Evolutionary conservation across 1,140 invertebrate species (phyloP).

Genomic region (Monochamus saltuarius): DNA sequence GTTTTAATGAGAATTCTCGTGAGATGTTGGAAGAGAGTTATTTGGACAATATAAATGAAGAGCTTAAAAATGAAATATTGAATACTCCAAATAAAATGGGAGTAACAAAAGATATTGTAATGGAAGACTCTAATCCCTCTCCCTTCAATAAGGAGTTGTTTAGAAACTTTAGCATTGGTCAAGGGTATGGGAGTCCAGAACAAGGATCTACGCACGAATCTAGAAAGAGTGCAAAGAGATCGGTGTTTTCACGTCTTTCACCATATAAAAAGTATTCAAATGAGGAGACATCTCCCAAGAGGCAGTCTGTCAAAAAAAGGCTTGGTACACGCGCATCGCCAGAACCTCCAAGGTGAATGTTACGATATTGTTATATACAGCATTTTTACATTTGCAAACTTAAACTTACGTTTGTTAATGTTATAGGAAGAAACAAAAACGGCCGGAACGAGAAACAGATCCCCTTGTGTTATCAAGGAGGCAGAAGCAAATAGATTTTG

Average conservation of each 20-base stretch:
- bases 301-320: conserved; percentile 15
- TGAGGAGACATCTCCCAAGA: conserved; percentile 1
- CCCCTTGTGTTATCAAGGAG: conserved; percentile 68
- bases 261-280: conserved; percentile 26
- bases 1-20: too few relatives aligned
- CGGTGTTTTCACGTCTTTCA: conserved; percentile 26
- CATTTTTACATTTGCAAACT: background rate
- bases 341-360: conserved; percentile 2
- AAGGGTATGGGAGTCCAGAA: conserved; percentile 6
- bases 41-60: too few relatives aligned
- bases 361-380: conserved; percentile 15
- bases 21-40: too few relatives aligned
- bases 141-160: conserved; percentile 32
- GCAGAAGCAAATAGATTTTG: conserved; percentile 94
- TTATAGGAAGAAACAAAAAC: conserved; percentile 26
- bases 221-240: conserved; percentile 33
- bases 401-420: conserved; percentile 12
- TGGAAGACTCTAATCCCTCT: conserved; percentile 6
- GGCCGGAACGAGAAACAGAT: conserved; percentile 70
- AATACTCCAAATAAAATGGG: conserved; percentile 14
- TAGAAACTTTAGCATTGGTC: conserved; percentile 11
- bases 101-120: conserved; percentile 3
- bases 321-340: conserved; percentile 10
- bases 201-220: conserved; percentile 20
- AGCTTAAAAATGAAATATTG: background rate